These are phyloP conservation scores for Physocephala rufipes DNA, from an alignment of 2,888 invertebrate species.

Conservation along the genomic window DNA sequence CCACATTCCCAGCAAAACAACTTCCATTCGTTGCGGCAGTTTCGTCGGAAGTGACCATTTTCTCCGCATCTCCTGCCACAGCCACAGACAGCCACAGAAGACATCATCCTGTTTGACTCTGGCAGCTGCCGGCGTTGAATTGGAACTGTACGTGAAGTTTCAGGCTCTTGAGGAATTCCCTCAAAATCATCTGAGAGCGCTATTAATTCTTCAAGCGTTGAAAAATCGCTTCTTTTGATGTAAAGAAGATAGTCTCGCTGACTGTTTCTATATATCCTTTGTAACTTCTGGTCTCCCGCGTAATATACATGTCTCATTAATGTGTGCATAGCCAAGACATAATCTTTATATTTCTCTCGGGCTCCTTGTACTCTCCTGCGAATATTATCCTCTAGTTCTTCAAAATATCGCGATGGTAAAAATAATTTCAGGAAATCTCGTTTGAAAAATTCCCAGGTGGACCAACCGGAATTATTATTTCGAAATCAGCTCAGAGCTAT, in stretches of 20 bases:
- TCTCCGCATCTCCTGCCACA: no score
- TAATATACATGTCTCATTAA: not conserved
- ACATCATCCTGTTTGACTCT: no score
- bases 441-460: slow-evolving; percentile 5
- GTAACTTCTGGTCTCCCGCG: not conserved
- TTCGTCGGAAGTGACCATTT: no score
- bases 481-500: slow-evolving; percentile 21
- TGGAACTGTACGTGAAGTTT: no score
- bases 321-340: not conserved
- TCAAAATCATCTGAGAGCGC: slow-evolving; percentile 7
- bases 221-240: slow-evolving; percentile 8
- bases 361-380: not conserved
- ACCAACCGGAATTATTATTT: slow-evolving; percentile 18
- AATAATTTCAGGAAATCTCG: slow-evolving; percentile 18
- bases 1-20: no score
- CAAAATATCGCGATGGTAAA: slow-evolving; percentile 21
- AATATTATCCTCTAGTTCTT: slow-evolving; percentile 23
- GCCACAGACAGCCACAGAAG: no score
- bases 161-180: no score
- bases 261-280: slow-evolving; percentile 12
- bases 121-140: no score
- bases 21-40: no score
- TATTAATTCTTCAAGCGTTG: slow-evolving; percentile 5
- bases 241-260: slow-evolving; percentile 15
- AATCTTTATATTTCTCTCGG: not conserved